A percentile compares a stretch with the other conserved stretches of the same genome.
Conservation (phyloP, 2,113 vertebrate genomes). For the Myiopsitta monachus region DNA sequence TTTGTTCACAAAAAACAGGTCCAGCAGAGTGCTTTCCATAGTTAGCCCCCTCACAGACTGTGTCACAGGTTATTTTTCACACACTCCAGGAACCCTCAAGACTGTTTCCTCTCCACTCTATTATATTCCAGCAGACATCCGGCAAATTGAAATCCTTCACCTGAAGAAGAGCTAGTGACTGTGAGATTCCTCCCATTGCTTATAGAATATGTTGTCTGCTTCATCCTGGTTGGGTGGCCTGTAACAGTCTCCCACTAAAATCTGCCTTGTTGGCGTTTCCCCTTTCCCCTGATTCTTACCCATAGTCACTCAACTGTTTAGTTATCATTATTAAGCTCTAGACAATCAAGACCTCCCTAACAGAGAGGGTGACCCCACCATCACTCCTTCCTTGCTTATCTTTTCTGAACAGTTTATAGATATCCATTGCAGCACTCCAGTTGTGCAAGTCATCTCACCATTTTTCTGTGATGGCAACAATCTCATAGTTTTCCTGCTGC, state of each 20-base stretch:
- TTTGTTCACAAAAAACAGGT: not conserved
- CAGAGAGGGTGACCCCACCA: accelerated
- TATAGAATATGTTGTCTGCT: not conserved
- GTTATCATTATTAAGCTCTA: not conserved
- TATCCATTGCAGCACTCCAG: not conserved
- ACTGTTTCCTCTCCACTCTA: not conserved
- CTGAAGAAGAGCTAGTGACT: not conserved
- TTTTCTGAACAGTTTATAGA: not conserved
- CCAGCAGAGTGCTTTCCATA: not conserved
- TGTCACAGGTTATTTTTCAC: not conserved
- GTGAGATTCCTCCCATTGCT: not conserved
- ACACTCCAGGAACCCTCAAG: not conserved
- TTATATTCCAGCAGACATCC: not conserved
- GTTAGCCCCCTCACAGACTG: not conserved
- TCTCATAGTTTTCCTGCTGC: not conserved
- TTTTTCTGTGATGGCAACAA: not conserved
- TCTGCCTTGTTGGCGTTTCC: not conserved
- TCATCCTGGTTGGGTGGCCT: not conserved
- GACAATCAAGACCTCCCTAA: not conserved
- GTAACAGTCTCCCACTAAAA: not conserved
- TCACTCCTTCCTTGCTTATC: not conserved
- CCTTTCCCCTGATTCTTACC: not conserved
- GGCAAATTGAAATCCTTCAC: not conserved
- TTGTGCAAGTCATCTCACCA: not conserved
- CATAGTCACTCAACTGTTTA: not conserved